Evolutionary conservation across 2,888 invertebrate species (phyloP), one percentile per base, ranked within the genome.

Genomic region (Melieria omissa): DNA sequence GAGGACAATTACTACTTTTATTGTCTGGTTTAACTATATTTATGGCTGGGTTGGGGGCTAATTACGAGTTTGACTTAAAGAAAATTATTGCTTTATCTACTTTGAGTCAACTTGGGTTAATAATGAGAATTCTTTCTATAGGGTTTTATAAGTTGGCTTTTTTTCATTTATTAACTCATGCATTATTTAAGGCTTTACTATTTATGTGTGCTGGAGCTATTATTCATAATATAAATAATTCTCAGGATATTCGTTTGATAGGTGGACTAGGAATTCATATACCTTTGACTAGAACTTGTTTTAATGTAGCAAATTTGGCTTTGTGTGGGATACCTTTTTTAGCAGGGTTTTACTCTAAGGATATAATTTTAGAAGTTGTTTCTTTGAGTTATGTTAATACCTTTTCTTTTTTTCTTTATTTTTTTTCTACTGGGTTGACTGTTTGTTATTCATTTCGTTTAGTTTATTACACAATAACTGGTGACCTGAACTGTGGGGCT

Each of bases 61-160:
- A 89, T 88, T 90, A 89, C 89, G 90, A 91, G 74, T 90, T 87
- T 79, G 93, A 93, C 88, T 88, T 92, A 83, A 93, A 93, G 86
- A 93, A 93, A 88, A 91, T 92, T 90, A 92, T 93, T 91, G 93
- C 93, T 82, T 88, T 92, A 82, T 93, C 93, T 29, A 29, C 29
- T 29, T 29, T 29, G 3, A 29, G 29, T 29, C 29, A 29, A 29
- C 29, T 29, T 29, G 29, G 29, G 2, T 29, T 29, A 29, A 29
- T 29, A 29, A 29, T 29, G 3, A 29, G 29, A 29, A 29, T 29
- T 29, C 29, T 29, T 1, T 88, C 88, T 1, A 84, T 91, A 79
- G 89, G 90, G 0, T 86, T 88, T 73, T 81, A 82, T 76, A 84
- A 88, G 73, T 88, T 93, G 81, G 89, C 91, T 79, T 92, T 91